A percentile compares a stretch with the other conserved stretches of the same genome.
Conservation (phyloP, 2,888 invertebrate genomes). For the Amaurobius ferox region DNA sequence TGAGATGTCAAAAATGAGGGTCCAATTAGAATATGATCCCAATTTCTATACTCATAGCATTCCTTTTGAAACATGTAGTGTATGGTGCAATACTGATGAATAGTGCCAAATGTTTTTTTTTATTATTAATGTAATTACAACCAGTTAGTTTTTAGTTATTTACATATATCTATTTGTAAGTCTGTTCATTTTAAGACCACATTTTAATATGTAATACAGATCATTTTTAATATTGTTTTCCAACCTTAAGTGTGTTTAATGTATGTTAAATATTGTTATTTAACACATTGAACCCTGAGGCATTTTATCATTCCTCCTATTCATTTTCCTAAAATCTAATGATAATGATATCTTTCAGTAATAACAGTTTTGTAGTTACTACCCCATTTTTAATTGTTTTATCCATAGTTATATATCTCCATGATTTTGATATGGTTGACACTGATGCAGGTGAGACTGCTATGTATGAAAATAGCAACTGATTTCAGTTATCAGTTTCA, state of each 20-base stretch:
- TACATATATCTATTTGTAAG: background rate
- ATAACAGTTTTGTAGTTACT: background rate
- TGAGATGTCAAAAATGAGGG: slow-evolving; percentile 55
- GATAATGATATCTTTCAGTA: background rate
- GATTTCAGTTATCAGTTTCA: background rate
- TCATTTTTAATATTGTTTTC: background rate
- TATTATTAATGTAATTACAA: slow-evolving; percentile 35
- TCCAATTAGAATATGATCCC: slow-evolving; percentile 69
- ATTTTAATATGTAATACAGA: background rate
- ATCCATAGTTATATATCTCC: background rate
- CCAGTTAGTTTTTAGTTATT: slow-evolving; percentile 42
- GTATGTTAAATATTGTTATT: background rate
- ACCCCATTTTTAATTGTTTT: background rate
- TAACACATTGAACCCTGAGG: background rate
- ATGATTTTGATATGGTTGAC: background rate
- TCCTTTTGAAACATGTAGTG: slow-evolving; percentile 58
- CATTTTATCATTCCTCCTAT: background rate
- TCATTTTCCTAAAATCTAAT: background rate
- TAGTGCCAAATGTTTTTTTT: slow-evolving; percentile 70
- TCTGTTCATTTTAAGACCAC: background rate
- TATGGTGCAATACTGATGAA: slow-evolving; percentile 68
- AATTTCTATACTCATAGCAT: slow-evolving; percentile 58
- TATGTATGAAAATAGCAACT: background rate
- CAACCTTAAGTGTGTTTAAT: background rate
- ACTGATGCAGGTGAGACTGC: background rate